Evolutionary conservation across 2,888 invertebrate species (phyloP).

Genomic region (Hydrotaea cyrtoneurina): DNA sequence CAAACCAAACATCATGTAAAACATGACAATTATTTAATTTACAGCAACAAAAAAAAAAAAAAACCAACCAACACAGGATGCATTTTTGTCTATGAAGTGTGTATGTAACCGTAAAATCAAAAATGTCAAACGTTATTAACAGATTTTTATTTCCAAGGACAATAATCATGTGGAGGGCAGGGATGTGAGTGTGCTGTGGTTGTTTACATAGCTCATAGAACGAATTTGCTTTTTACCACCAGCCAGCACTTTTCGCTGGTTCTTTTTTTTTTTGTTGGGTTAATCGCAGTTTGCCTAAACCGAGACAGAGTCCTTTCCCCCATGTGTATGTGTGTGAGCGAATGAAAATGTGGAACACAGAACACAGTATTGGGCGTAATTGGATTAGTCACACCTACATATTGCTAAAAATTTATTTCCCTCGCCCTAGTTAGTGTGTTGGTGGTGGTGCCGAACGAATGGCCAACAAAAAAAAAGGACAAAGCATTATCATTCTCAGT

Average conservation of each 20-base stretch:
- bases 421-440: conserved; percentile 1
- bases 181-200: conserved; percentile 9
- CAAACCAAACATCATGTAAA: conserved; percentile 50
- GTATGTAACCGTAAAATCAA: conserved; percentile 60
- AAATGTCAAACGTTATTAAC: conserved; percentile 55
- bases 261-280: background rate
- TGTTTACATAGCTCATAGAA: conserved; percentile 27
- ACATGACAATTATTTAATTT: conserved; percentile 60
- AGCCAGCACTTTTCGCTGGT: background rate
- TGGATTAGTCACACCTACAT: conserved; percentile 68
- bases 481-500: conserved; percentile 14
- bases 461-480: conserved; percentile 1
- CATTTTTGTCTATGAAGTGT: conserved; percentile 8
- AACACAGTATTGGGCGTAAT: conserved; percentile 62
- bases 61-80: background rate
- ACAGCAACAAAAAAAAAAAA: conserved; percentile 1
- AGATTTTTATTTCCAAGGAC: conserved; percentile 27
- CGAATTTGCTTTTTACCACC: background rate
- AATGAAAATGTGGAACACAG: background rate
- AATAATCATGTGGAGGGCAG: background rate
- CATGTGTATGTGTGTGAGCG: background rate
- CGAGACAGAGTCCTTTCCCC: too few species aligned
- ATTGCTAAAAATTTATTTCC: conserved; percentile 42
- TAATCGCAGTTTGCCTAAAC: background rate
- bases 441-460: conserved; percentile 1